Evolutionary conservation across 1,140 invertebrate species (phyloP), one percentile per base, ranked within the genome.

Genomic region (Drosophila lini): DNA sequence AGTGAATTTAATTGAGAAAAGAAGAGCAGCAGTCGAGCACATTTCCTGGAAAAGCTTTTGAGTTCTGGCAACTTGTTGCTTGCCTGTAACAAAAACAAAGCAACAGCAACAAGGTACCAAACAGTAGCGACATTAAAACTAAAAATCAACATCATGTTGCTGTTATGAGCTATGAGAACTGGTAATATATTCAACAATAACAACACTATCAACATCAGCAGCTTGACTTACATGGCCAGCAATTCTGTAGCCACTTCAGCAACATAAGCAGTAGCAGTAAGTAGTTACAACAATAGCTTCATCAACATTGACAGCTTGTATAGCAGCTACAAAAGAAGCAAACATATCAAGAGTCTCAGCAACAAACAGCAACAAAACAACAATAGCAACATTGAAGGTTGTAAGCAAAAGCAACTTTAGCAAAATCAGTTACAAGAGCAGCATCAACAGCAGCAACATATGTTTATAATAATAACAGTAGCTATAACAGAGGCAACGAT

Each of bases 41-140:
- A 48, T 36, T 68, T 32, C 3, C 11, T 25, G 62, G 10, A 69
- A 86, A 68, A 73, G 67, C 74, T 75, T 32, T 40, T 32, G 9
- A 48, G 40, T 31, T 65, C 56, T 41, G 48, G 74, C 60, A 86
- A 85, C 82, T 78, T 85, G 81, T 78, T 84, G 81, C 78, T 62
- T 47, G 57, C 34, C 42, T n/a, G 45, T 28, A 65, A n/a, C 3
- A 59, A 28, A 11, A 60, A 53, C 11, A 48, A 56, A n/a, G 7
- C 19, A 11, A 1, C 15, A n/a, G 34, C 32, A 41, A 56, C 34
- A 56, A 41, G 11, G 15, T 9, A 3, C 5, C 7, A 15, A 53
- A 15, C 6, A 19, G 48, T 8, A 19, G 31, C 48, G 15, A 19
- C 31, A 22, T 25, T 3, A 15, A 22, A 58, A 16, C 13, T 19